Conservation (phyloP, 2,797 vertebrate species). For the Melopsittacus undulatus region DNA sequence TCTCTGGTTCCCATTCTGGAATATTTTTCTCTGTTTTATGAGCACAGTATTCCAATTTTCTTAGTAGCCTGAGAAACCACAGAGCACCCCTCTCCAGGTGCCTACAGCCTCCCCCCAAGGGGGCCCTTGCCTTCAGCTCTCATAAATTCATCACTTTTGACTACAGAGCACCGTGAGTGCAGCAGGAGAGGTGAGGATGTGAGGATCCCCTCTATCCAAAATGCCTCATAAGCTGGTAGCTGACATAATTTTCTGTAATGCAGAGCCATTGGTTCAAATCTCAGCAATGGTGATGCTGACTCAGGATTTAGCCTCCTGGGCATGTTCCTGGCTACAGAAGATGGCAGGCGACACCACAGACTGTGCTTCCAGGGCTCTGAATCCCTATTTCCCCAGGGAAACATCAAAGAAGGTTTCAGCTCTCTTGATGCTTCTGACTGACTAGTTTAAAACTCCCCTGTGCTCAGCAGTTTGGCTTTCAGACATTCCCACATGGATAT, state of each 20-base stretch:
- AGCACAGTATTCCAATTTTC: not conserved
- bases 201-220: not conserved
- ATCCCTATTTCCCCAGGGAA: not conserved
- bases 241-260: not conserved
- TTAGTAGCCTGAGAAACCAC: not conserved
- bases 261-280: not conserved
- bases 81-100: not conserved
- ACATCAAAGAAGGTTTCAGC: not conserved
- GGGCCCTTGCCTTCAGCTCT: not conserved
- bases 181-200: not conserved
- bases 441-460: not conserved
- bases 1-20: not conserved
- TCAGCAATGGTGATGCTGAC: not conserved
- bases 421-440: not conserved
- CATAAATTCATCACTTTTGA: not conserved
- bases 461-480: not conserved
- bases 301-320: not conserved
- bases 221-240: not conserved
- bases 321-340: accelerated
- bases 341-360: not conserved
- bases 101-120: too few species aligned
- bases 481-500: not conserved
- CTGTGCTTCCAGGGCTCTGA: not conserved
- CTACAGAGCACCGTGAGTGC: not conserved
- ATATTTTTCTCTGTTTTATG: not conserved